phyloP scores from a whole-genome alignment of 2,888 invertebrate species.

The Tetramorium bicarinatum region DNA sequence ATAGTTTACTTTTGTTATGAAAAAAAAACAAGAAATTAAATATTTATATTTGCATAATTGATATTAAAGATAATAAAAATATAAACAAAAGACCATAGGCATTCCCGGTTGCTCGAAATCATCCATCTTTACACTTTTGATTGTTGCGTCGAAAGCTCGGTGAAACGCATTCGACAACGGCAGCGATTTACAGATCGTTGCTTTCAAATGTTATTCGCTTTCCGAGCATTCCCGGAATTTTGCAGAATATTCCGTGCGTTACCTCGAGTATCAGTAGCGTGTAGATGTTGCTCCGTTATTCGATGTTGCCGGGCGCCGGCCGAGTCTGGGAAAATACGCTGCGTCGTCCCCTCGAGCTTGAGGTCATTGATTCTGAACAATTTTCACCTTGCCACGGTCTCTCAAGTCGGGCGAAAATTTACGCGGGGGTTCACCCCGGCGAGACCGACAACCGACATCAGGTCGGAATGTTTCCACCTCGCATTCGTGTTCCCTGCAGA shows the following conservation, averaged over 20 bases:
- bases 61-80: constrained; percentile 5
- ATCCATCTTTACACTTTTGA: constrained; percentile 24
- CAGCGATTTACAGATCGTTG: constrained; percentile 53
- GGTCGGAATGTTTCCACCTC: constrained; percentile 47
- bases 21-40: background rate
- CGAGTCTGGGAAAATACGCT: constrained; percentile 39
- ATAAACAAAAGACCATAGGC: background rate
- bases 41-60: background rate
- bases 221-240: constrained; percentile 47
- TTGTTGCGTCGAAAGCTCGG: constrained; percentile 16
- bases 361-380: constrained; percentile 52
- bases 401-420: constrained; percentile 51
- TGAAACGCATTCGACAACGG: constrained; percentile 22
- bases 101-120: background rate
- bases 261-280: constrained; percentile 38
- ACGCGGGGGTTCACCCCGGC: constrained; percentile 30
- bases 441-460: constrained; percentile 41
- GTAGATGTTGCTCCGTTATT: constrained; percentile 35
- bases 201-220: constrained; percentile 44
- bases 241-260: constrained; percentile 48
- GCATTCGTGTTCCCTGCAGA: constrained; percentile 40
- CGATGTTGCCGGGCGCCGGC: constrained; percentile 3
- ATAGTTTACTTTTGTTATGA: background rate
- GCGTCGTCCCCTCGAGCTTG: constrained; percentile 28
- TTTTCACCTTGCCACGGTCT: constrained; percentile 41